Evolutionary conservation across 2,888 invertebrate genomes (phyloP).

Genomic region (Euzophera pinguis): DNA sequence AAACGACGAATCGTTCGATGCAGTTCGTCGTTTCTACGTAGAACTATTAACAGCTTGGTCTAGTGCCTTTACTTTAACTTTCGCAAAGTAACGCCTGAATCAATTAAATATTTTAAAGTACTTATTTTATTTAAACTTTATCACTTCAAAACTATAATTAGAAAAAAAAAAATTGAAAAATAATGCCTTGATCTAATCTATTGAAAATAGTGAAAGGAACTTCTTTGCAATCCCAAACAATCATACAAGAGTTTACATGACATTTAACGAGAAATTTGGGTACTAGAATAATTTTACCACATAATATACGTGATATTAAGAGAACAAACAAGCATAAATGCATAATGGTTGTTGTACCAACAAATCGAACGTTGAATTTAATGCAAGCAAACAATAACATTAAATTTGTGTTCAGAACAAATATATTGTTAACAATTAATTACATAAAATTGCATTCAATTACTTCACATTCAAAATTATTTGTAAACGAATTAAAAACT

Average conservation of each 20-base stretch:
- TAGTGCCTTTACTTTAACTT: too few relatives aligned
- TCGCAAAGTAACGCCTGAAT: too few relatives aligned
- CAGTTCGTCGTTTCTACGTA: too few relatives aligned
- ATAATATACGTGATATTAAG: neutral
- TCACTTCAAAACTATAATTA: too few relatives aligned
- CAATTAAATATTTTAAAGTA: too few relatives aligned
- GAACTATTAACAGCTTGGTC: too few relatives aligned
- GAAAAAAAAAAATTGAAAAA: too few relatives aligned
- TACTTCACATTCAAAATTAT: neutral
- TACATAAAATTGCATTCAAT: neutral
- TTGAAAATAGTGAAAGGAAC: too few relatives aligned
- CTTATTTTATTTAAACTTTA: too few relatives aligned
- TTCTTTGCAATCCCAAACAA: too few relatives aligned
- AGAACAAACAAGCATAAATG: neutral
- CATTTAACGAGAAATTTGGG: neutral
- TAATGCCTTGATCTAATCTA: too few relatives aligned
- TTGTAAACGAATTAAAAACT: neutral
- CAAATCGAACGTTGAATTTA: conserved; percentile 1
- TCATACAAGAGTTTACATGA: neutral
- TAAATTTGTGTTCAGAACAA: neutral
- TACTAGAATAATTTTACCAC: neutral
- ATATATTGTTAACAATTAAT: conserved; percentile 5
- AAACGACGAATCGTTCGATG: too few relatives aligned
- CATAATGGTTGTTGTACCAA: neutral
- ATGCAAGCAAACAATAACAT: conserved; percentile 1